Percentiles rank a stretch among this genome's conserved stretches.
These are phyloP conservation scores for Pseudobourletiella spinata DNA, from an alignment of 1,140 invertebrate genomes.

Conservation along the genomic window DNA sequence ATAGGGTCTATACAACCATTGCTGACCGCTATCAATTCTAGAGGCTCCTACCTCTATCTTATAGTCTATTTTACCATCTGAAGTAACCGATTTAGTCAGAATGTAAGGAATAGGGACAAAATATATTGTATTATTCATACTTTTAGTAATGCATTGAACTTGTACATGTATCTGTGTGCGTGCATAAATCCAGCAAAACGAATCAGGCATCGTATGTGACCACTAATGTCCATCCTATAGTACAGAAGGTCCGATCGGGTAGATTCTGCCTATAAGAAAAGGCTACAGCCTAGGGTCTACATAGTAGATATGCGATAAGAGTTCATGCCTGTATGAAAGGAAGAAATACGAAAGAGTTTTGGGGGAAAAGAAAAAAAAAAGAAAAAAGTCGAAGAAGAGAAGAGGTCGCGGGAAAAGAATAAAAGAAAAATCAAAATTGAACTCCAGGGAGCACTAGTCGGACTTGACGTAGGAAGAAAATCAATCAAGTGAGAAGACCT, in stretches of 20 bases:
- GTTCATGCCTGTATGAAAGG: too few relatives aligned
- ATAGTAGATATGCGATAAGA: too few relatives aligned
- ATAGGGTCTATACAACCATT: not conserved
- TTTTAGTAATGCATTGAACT: too few relatives aligned
- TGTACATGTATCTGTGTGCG: too few relatives aligned
- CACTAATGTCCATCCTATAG: too few relatives aligned
- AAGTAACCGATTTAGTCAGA: not conserved
- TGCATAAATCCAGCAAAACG: too few relatives aligned
- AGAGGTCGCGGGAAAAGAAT: not conserved
- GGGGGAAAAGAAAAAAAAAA: not conserved
- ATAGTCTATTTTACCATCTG: not conserved
- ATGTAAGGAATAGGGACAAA: not conserved
- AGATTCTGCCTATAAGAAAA: too few relatives aligned
- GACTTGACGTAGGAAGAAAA: not conserved
- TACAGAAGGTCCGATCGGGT: too few relatives aligned
- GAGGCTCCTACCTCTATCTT: not conserved
- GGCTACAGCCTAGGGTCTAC: too few relatives aligned
- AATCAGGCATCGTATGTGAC: too few relatives aligned
- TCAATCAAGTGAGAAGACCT: slow-evolving; percentile 6
- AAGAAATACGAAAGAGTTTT: not conserved
- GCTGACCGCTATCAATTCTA: not conserved
- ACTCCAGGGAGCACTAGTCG: not conserved
- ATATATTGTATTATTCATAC: too few relatives aligned
- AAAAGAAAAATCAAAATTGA: not conserved
- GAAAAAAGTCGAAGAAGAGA: not conserved